Conservation (phyloP, 2,888 invertebrate species). For the Drosophila histrio region DNA sequence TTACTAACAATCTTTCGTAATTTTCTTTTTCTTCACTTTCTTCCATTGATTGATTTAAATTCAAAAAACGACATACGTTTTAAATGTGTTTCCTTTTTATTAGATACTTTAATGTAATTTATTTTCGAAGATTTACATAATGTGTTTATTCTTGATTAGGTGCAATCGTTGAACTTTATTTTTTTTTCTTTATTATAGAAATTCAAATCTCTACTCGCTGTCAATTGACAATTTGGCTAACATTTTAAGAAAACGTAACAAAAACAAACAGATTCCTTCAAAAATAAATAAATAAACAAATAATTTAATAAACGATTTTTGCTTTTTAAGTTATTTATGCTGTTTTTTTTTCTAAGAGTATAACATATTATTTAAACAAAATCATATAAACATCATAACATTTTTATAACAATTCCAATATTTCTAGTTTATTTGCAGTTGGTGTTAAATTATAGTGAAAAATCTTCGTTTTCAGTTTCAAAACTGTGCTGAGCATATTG, state of each 20-base stretch:
- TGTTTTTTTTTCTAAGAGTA: neutral
- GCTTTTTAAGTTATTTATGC: slow-evolving; percentile 15
- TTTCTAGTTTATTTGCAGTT: slow-evolving; percentile 9
- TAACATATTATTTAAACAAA: slow-evolving; percentile 27
- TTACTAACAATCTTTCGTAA: slow-evolving; percentile 24
- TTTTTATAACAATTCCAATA: slow-evolving; percentile 33
- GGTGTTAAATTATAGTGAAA: neutral
- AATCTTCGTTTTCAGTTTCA: slow-evolving; percentile 21
- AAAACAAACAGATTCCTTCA: slow-evolving; percentile 14
- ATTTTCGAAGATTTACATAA: slow-evolving; percentile 27
- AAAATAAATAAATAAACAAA: slow-evolving; percentile 4
- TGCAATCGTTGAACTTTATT: slow-evolving; percentile 22
- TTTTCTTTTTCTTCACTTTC: slow-evolving; percentile 2
- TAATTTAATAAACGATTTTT: slow-evolving; percentile 1
- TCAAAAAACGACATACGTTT: slow-evolving; percentile 34
- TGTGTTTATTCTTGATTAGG: slow-evolving; percentile 25
- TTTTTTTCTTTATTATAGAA: neutral
- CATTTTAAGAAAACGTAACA: slow-evolving; percentile 21
- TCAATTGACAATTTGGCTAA: slow-evolving; percentile 41
- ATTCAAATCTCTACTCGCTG: slow-evolving; percentile 11
- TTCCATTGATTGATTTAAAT: slow-evolving; percentile 14
- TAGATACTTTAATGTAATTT: neutral
- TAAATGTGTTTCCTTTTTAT: slow-evolving; percentile 10
- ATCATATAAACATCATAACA: slow-evolving; percentile 20
- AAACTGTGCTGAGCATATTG: slow-evolving; percentile 30